phyloP scores from a whole-genome alignment of 2,797 vertebrate species.

The Pipistrellus nathusii region DNA sequence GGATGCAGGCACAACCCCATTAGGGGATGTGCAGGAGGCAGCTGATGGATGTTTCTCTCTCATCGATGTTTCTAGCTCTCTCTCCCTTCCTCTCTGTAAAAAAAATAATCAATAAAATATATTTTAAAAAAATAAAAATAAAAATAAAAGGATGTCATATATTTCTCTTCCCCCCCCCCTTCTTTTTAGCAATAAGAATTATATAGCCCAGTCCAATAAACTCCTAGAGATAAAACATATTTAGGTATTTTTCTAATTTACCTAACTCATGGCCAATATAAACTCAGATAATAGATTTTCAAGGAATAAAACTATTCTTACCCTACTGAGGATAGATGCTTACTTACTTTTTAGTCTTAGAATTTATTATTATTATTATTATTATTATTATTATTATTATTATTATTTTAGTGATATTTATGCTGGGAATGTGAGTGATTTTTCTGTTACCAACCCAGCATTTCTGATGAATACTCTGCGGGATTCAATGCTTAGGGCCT shows the following conservation, averaged over 20 bases:
- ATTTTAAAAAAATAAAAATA: too few species aligned
- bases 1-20: too few species aligned
- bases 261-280: background rate
- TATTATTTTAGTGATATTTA: background rate
- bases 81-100: too few species aligned
- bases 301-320: slow-evolving; percentile 3
- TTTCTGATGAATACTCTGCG: background rate
- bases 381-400: too few species aligned
- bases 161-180: background rate
- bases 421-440: background rate
- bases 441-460: background rate
- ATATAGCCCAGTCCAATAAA: background rate
- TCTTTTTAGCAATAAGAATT: background rate
- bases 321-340: background rate
- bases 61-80: too few species aligned
- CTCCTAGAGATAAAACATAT: background rate
- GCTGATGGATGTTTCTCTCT: too few species aligned
- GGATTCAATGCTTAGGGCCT: background rate
- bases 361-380: background rate
- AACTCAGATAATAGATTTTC: background rate
- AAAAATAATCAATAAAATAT: too few species aligned
- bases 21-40: too few species aligned
- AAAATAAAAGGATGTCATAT: background rate
- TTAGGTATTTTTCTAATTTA: slow-evolving; percentile 27
- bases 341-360: background rate